A percentile compares a stretch with the other conserved stretches of the same genome.
Conservation (phyloP, 2,888 invertebrate species). For the Macaria liturata region DNA sequence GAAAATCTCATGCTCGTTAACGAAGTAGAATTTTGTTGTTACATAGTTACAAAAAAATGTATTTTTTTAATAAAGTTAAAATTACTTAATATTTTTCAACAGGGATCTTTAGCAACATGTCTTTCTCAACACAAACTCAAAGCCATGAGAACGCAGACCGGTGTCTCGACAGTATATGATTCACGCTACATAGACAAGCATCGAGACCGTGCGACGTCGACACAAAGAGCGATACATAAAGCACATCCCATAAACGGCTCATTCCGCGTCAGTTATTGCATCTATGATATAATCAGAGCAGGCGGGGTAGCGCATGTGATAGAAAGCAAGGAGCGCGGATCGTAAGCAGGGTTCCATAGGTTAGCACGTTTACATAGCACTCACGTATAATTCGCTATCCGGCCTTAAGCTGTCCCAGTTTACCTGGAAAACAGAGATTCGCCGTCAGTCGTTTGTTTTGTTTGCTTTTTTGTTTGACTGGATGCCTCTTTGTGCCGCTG, state of each 20-base stretch:
- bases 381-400: constrained; percentile 82
- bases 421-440: constrained; percentile 79
- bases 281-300: constrained; percentile 26
- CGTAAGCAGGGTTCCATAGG: constrained; percentile 41
- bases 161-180: not conserved
- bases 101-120: too few species aligned
- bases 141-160: too few species aligned
- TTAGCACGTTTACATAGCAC: constrained; percentile 61
- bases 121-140: too few species aligned
- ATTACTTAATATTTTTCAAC: too few species aligned
- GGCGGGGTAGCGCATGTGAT: constrained; percentile 37
- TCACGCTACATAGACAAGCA: constrained; percentile 7
- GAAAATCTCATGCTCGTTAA: too few species aligned
- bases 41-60: too few species aligned
- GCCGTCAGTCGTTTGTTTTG: constrained; percentile 61
- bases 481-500: constrained; percentile 44
- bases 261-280: constrained; percentile 23
- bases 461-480: constrained; percentile 59
- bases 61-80: too few species aligned
- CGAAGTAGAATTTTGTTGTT: too few species aligned
- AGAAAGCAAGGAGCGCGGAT: constrained; percentile 44
- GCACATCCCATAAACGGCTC: constrained; percentile 25
- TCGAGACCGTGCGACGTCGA: constrained; percentile 18
- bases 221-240: constrained; percentile 29
- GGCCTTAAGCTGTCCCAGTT: constrained; percentile 83